Evolutionary conservation across 92 coral and sea anemone genomes (phyloP).

Genomic region (Plumapathes pennacea): DNA sequence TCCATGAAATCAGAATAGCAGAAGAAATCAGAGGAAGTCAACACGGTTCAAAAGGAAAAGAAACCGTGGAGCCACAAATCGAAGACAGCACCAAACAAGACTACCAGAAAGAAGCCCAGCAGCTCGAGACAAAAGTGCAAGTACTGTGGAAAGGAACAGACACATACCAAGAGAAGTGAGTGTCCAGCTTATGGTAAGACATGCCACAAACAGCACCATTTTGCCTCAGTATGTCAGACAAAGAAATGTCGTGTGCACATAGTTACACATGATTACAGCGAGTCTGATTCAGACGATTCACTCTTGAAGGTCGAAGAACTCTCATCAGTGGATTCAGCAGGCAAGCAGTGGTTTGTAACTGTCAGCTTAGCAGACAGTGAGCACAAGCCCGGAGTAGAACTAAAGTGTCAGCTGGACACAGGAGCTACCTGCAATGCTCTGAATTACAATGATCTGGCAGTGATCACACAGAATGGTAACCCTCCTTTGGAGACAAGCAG

Average conservation of each 20-base stretch:
- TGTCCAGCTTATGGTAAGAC: too few relatives aligned
- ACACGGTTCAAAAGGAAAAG: background rate
- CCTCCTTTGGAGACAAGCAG: constrained; percentile 12
- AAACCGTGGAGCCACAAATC: too few relatives aligned
- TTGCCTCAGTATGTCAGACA: constrained; percentile 18
- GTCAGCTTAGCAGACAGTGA: constrained; percentile 21
- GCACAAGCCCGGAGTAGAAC: constrained; percentile 1
- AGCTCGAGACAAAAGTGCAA: too few relatives aligned
- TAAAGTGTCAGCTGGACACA: constrained; percentile 26
- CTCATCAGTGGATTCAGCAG: constrained; percentile 18
- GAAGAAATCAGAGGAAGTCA: constrained; percentile 6
- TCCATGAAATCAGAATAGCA: constrained; percentile 12
- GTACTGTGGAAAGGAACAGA: too few relatives aligned
- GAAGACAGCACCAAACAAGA: too few relatives aligned
- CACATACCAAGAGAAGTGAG: too few relatives aligned
- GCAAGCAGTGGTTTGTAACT: constrained; percentile 27
- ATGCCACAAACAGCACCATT: constrained; percentile 32
- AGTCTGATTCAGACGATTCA: constrained; percentile 14
- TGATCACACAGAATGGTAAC: constrained; percentile 16
- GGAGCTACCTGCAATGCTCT: constrained; percentile 36
- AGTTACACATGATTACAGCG: background rate
- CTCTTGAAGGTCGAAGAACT: constrained; percentile 35
- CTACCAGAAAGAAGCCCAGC: too few relatives aligned
- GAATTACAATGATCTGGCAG: constrained; percentile 14
- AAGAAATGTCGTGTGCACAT: constrained; percentile 1